These are phyloP conservation scores for Cricetomys ansorgei DNA, from an alignment of 2,113 vertebrate genomes.

Conservation along the genomic window DNA sequence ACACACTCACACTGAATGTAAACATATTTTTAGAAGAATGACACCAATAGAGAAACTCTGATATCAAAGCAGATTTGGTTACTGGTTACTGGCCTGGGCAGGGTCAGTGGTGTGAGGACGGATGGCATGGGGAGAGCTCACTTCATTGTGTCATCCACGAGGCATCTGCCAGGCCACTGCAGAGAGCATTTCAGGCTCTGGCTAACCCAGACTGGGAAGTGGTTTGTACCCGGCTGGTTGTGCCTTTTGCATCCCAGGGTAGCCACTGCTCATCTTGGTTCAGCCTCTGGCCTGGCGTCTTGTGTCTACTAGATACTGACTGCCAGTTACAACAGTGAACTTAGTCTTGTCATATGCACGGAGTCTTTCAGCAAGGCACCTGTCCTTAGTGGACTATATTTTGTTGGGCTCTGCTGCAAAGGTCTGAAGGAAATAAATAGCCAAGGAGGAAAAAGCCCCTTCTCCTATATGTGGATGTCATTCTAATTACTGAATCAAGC, in stretches of 20 bases:
- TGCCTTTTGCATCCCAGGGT: not conserved
- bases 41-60: not conserved
- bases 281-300: not conserved
- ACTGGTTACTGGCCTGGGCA: not conserved
- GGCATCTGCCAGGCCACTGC: not conserved
- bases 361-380: not conserved
- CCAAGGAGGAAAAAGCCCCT: not conserved
- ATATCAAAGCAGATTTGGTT: not conserved
- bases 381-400: fast-evolving
- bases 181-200: not conserved
- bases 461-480: not conserved
- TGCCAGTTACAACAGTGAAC: too few species aligned
- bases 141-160: not conserved
- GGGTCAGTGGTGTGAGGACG: not conserved
- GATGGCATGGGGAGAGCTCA: too few species aligned
- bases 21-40: not conserved
- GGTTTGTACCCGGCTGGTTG: not conserved
- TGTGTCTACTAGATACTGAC: too few species aligned
- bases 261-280: not conserved
- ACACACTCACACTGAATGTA: not conserved
- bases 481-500: not conserved
- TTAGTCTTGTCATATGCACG: fast-evolving
- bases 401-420: not conserved
- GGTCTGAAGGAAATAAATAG: fast-evolving
- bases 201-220: not conserved